Evolutionary conservation across 2,113 vertebrate genomes (phyloP), one percentile per base, ranked within the genome.

Genomic region (Pelodiscus sinensis): DNA sequence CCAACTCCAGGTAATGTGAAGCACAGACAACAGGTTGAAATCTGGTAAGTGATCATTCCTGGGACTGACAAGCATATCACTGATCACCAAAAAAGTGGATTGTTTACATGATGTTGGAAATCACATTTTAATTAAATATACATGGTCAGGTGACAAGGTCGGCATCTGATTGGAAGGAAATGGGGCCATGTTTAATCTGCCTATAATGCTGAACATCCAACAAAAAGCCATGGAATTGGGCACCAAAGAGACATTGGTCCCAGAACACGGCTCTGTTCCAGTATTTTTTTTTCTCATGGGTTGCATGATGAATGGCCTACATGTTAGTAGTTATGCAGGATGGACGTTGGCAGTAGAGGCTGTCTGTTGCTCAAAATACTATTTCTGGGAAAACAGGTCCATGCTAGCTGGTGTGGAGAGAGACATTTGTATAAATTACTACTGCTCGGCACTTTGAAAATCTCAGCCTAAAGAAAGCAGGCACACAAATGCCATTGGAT

Each of bases 121-220:
- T 18, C 14, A 68, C 62, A n/a, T 68, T 4, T 68, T 68, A 7
- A 2, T 68, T n/a, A 68, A n/a, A 68, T n/a, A 25, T 21, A 60
- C 82, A 95, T 92, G 92, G 90, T 94, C 89, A 92, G 80, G 13
- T 9, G 21, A 50, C 86, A 78, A 80, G 50, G 80, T 55, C 89
- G 86, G 92, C 85, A 90, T 92, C 54, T 89, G 87, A 86, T 92
- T 86, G 71, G 84, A 90, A 83, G 52, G 87, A 86, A 87, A 96
- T 73, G n/a, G 92, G 38, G 50, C 87, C 82, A 9, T 58, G 58
- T 82, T 52, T 65, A 85, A 89, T 68, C 44, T 90, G 77, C 82
- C 81, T 84, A n/a, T 68, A 68, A 68, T n/a, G 24, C 62, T 68
- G 62, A 16, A 68, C 31, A 68, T 16, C 44, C 62, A 68, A 8